Conservation (phyloP, 2,113 vertebrate species). For the Takifugu bimaculatus region DNA sequence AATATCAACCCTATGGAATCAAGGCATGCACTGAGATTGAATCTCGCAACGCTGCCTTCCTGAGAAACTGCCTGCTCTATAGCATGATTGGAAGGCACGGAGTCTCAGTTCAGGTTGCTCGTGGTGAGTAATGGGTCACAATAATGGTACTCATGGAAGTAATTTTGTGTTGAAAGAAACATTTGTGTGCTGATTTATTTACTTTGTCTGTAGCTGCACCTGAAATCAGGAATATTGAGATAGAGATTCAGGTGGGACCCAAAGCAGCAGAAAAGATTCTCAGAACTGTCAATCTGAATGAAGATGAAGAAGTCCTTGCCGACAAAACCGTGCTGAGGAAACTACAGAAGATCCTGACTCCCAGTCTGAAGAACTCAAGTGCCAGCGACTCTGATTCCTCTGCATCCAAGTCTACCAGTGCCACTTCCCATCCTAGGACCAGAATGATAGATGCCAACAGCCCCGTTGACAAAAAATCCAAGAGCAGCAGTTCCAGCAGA, state of each 20-base stretch:
- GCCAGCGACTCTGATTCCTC: slow-evolving; percentile 47
- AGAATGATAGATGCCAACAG: neutral
- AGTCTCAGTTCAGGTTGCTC: slow-evolving; percentile 52
- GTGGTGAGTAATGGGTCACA: slow-evolving; percentile 66
- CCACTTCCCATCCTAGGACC: slow-evolving; percentile 5
- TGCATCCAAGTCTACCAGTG: neutral
- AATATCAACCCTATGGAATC: slow-evolving; percentile 60
- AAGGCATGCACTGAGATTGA: slow-evolving; percentile 69
- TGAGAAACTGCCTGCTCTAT: slow-evolving; percentile 65
- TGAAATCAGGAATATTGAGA: slow-evolving; percentile 75
- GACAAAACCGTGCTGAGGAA: slow-evolving; percentile 70
- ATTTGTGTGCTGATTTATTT: neutral
- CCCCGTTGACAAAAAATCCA: slow-evolving; percentile 10
- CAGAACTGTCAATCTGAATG: slow-evolving; percentile 47
- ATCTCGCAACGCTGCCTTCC: slow-evolving; percentile 66
- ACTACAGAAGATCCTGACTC: slow-evolving; percentile 74
- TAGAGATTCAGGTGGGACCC: slow-evolving; percentile 78
- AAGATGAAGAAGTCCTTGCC: slow-evolving; percentile 53
- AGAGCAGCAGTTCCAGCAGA: slow-evolving; percentile 15
- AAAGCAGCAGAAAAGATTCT: slow-evolving; percentile 75
- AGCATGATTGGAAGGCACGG: slow-evolving; percentile 70
- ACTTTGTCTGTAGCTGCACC: slow-evolving; percentile 57
- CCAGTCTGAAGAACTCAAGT: slow-evolving; percentile 47
- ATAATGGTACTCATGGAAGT: neutral
- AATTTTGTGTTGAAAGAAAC: neutral